Evolutionary conservation across 2,888 invertebrate genomes (phyloP), one percentile per base, ranked within the genome.

Genomic region (Liodrosophila aerea): DNA sequence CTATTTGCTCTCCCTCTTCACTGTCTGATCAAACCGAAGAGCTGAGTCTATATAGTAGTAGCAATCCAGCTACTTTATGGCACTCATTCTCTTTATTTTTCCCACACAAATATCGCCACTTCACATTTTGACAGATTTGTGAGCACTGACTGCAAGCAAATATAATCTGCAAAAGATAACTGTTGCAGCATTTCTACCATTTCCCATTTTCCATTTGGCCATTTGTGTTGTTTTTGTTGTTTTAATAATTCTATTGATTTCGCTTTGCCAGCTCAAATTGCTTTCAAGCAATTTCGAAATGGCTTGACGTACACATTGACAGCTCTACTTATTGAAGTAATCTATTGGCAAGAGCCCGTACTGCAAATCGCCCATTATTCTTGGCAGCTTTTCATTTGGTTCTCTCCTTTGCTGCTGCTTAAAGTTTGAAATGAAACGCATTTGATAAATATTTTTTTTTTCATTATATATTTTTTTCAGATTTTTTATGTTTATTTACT

Each of bases 401-500:
- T 12, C 11, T 11, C 12, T 8, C n/a, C 7, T 8, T 9, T 8
- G 7, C n/a, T 9, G 2, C 9, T 18, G 16, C 30, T 46, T 46
- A 40, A 27, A 16, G 50, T 34, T 47, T 12, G 29, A 39, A 75
- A 56, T 73, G 37, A 77, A 84, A 86, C 85, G 62, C 86, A 71
- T 45, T 67, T 64, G 50, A 34, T 43, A 64, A 59, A 56, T 47
- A 41, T 62, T 59, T 51, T 73, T 76, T 62, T 71, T 73, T 51
- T 33, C 22, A 67, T 49, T 47, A 47, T 59, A 52, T 57, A 66
- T 50, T 61, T 71, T 67, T 69, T 63, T 78, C 58, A 68, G 70
- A 86, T 81, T 83, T 22, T 87, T 84, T 85, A 75, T 83, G 78
- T 77, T 69, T 87, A 85, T 85, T 83, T 61, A 86, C 82, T 76